Percentiles rank a stretch among this genome's conserved stretches.
Evolutionary conservation across 2,113 vertebrate genomes (phyloP).

Genomic region (Piliocolobus tephrosceles): DNA sequence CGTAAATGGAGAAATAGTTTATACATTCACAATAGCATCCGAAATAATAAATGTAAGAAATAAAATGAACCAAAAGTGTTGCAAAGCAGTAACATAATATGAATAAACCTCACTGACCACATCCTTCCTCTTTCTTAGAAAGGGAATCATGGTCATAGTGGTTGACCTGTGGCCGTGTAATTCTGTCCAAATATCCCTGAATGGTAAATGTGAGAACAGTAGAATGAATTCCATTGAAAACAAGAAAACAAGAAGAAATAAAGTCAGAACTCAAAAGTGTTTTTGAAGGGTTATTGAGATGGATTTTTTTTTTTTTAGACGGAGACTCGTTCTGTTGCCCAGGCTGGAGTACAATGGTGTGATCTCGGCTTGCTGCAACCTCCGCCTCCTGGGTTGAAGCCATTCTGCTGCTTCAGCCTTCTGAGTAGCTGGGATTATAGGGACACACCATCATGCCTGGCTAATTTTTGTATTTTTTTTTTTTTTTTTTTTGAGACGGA

Average conservation of each 20-base stretch:
- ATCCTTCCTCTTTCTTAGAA: not conserved
- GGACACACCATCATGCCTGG: accelerated
- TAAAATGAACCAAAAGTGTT: too few relatives aligned
- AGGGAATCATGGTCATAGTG: not conserved
- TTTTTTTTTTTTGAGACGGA: too few relatives aligned
- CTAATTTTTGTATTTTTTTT: too few relatives aligned
- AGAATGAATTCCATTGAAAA: not conserved
- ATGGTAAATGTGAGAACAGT: not conserved
- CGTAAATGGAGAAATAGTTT: not conserved
- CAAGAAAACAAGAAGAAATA: not conserved
- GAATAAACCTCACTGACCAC: not conserved
- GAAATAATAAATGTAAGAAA: not conserved
- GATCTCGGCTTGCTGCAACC: too few relatives aligned
- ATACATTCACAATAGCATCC: not conserved
- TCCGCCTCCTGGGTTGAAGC: too few relatives aligned
- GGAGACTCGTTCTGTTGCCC: accelerated
- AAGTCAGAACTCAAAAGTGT: not conserved
- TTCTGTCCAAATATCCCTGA: not conserved
- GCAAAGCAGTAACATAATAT: not conserved
- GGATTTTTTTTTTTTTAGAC: too few relatives aligned
- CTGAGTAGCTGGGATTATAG: too few relatives aligned
- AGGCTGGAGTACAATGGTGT: too few relatives aligned
- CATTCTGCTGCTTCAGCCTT: too few relatives aligned
- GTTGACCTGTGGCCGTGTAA: not conserved
- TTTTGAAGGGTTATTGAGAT: too few relatives aligned